Evolutionary conservation across 2,797 vertebrate genomes (phyloP).

Genomic region (Notamacropus eugenii): DNA sequence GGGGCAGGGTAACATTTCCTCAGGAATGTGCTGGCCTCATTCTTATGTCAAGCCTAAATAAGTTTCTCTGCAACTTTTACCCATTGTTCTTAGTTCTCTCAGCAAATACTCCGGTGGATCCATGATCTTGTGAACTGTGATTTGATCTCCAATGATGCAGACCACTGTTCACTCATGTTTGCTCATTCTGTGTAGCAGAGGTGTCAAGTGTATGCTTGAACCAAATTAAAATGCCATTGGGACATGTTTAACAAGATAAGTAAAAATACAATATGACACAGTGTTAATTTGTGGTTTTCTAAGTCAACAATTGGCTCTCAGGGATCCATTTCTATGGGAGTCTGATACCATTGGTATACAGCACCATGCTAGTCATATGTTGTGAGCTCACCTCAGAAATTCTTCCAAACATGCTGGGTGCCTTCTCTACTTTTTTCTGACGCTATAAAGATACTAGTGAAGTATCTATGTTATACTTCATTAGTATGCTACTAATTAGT

Average conservation of each 20-base stretch:
- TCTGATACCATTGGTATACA: not conserved
- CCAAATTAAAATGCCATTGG: not conserved
- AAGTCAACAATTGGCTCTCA: not conserved
- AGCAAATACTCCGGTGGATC: not conserved
- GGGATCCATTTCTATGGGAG: not conserved
- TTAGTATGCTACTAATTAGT: too few relatives aligned
- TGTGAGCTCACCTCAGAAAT: not conserved
- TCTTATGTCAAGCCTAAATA: not conserved
- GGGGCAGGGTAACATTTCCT: not conserved
- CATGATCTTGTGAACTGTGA: not conserved
- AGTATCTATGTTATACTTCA: too few relatives aligned
- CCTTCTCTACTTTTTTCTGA: not conserved
- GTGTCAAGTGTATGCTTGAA: not conserved
- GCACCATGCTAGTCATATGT: not conserved
- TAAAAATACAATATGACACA: too few relatives aligned
- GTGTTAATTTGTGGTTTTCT: too few relatives aligned
- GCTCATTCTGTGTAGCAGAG: not conserved
- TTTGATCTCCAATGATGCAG: not conserved
- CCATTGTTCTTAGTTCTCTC: not conserved
- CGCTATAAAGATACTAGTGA: not conserved
- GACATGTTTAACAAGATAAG: not conserved
- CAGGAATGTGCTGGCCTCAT: not conserved
- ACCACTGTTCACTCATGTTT: not conserved
- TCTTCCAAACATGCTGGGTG: not conserved
- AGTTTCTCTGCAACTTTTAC: not conserved